These are phyloP conservation scores for Listrodromus nycthemerus DNA, from an alignment of 2,888 invertebrate genomes.

Conservation along the genomic window DNA sequence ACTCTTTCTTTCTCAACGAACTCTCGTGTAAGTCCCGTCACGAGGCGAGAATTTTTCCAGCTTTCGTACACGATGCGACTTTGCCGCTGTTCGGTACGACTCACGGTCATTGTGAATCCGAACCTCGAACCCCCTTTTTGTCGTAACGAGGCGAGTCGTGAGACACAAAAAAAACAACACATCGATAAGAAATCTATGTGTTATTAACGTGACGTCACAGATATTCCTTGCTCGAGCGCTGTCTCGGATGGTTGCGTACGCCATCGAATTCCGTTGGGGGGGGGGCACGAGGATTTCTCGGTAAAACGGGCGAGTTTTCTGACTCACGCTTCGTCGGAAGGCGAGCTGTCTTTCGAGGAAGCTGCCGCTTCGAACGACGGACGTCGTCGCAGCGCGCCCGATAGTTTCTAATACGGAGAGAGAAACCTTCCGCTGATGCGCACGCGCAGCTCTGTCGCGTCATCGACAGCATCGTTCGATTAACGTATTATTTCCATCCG, in stretches of 20 bases:
- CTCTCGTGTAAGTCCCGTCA: background rate
- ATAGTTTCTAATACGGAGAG: background rate
- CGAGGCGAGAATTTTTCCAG: too few species aligned
- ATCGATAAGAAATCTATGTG: slow-evolving; percentile 22
- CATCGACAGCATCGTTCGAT: background rate
- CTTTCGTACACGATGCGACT: slow-evolving; percentile 26
- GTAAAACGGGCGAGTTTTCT: slow-evolving; percentile 5
- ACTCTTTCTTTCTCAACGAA: background rate
- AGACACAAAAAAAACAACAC: background rate
- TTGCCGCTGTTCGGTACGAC: background rate
- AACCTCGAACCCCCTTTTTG: background rate
- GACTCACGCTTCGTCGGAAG: slow-evolving; percentile 39
- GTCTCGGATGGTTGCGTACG: background rate
- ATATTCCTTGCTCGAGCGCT: background rate
- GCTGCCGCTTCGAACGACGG: background rate
- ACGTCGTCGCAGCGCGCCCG: background rate
- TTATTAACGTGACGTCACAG: slow-evolving; percentile 1
- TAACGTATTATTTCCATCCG: background rate
- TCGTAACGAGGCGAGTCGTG: background rate
- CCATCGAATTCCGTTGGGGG: background rate
- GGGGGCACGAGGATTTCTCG: slow-evolving; percentile 33
- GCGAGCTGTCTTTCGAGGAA: slow-evolving; percentile 44
- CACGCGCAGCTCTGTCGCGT: background rate
- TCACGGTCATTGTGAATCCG: background rate
- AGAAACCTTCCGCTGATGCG: background rate